Evolutionary conservation across 2,888 invertebrate species (phyloP).

Genomic region (Tribolium freemani): DNA sequence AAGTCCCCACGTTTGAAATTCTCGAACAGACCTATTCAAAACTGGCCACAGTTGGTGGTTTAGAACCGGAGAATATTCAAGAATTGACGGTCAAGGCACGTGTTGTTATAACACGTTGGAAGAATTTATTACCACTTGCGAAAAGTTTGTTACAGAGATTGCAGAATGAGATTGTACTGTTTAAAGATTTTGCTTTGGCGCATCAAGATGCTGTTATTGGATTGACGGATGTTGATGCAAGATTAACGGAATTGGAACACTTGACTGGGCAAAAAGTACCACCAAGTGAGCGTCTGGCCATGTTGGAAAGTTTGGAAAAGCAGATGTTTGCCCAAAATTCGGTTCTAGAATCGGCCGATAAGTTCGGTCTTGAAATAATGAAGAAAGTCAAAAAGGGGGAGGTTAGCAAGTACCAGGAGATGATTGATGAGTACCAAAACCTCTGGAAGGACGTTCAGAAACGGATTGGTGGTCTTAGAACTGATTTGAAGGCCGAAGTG

Average conservation of each 20-base stretch:
- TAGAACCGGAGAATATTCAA: conserved; percentile 79
- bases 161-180: conserved; percentile 73
- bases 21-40: conserved; percentile 80
- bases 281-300: conserved; percentile 65
- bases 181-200: conserved; percentile 78
- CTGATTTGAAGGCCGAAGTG: conserved; percentile 63
- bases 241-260: conserved; percentile 79
- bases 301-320: conserved; percentile 72
- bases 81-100: conserved; percentile 75
- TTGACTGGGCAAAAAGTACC: conserved; percentile 69
- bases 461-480: conserved; percentile 69
- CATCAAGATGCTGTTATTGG: conserved; percentile 81
- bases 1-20: conserved; percentile 72
- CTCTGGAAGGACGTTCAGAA: conserved; percentile 75
- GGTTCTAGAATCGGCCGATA: conserved; percentile 73
- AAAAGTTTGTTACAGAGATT: conserved; percentile 73
- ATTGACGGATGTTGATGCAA: conserved; percentile 79
- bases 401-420: conserved; percentile 70
- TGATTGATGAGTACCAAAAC: conserved; percentile 77
- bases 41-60: conserved; percentile 76
- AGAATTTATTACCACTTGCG: conserved; percentile 74
- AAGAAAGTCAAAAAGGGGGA: conserved; percentile 72
- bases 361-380: conserved; percentile 74
- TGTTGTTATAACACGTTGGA: conserved; percentile 76
- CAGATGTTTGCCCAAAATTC: conserved; percentile 71